Evolutionary conservation across 2,888 invertebrate species (phyloP).

Genomic region (Nudaria mundana): DNA sequence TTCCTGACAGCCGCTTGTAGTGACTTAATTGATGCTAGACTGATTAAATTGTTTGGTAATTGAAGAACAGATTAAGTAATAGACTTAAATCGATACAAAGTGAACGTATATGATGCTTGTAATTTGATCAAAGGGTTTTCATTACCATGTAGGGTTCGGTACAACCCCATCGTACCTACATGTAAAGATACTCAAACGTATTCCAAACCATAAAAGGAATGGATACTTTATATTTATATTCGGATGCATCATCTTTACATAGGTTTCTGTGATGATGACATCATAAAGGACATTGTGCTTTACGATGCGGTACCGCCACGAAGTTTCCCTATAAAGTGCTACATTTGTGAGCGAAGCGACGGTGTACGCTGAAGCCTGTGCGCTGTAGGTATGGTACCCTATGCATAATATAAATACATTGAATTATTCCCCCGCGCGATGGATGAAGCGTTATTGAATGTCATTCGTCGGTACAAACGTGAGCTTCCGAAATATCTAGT

Average conservation of each 20-base stretch:
- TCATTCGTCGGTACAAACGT: conserved; percentile 33
- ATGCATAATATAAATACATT: conserved; percentile 39
- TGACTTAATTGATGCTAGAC: conserved; percentile 18
- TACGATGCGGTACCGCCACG: conserved; percentile 23
- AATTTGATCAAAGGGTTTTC: too few species aligned
- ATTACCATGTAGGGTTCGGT: too few species aligned
- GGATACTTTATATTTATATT: conserved; percentile 21
- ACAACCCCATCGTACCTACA: too few species aligned
- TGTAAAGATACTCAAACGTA: too few species aligned
- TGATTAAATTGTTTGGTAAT: conserved; percentile 5
- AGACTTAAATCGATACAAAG: too few species aligned
- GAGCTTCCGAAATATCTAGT: conserved; percentile 32
- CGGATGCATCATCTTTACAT: conserved; percentile 24
- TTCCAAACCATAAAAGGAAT: too few species aligned
- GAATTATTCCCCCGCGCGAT: conserved; percentile 31
- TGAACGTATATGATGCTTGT: too few species aligned
- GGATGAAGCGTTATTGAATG: conserved; percentile 37
- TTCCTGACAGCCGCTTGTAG: conserved; percentile 18
- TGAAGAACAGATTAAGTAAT: conserved; percentile 1
- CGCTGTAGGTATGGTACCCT: too few species aligned
- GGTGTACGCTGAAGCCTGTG: conserved; percentile 21
- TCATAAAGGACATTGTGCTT: conserved; percentile 33
- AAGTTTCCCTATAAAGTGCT: conserved; percentile 35
- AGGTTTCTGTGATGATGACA: conserved; percentile 23
- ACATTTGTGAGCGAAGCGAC: conserved; percentile 26